phyloP scores from a whole-genome alignment of 2,888 invertebrate genomes.

The Metellina segmentata region DNA sequence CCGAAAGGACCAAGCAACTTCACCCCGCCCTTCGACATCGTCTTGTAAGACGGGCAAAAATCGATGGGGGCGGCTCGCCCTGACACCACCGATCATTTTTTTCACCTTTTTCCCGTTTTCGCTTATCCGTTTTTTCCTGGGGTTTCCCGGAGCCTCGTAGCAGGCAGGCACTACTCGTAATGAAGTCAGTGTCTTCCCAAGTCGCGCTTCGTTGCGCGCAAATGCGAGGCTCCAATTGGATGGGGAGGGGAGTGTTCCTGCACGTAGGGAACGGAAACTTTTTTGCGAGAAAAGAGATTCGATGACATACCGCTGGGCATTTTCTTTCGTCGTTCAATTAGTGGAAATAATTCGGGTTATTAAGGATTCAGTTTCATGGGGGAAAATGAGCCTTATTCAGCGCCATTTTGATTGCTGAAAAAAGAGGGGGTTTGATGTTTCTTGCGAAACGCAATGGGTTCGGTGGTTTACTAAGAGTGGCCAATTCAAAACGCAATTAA shows the following conservation, averaged over 20 bases:
- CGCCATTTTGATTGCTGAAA: too few species aligned
- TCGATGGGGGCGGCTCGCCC: conserved; percentile 60
- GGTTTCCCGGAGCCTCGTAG: background rate
- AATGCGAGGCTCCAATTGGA: too few species aligned
- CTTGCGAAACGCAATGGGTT: too few species aligned
- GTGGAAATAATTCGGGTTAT: background rate
- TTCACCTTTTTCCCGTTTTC: background rate
- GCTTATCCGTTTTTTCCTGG: background rate
- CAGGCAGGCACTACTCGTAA: background rate
- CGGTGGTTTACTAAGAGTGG: too few species aligned
- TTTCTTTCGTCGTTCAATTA: background rate
- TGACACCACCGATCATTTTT: conserved; percentile 47
- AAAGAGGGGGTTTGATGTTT: too few species aligned
- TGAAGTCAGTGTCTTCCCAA: background rate
- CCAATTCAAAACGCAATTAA: too few species aligned
- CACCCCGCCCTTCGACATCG: conserved; percentile 4
- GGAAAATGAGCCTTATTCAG: too few species aligned
- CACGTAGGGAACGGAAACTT: too few species aligned
- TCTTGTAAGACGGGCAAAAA: conserved; percentile 31
- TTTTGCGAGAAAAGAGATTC: background rate
- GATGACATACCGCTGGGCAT: background rate
- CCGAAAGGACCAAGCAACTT: background rate
- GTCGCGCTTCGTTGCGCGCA: background rate
- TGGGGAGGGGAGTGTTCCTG: too few species aligned
- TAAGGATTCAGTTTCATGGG: too few species aligned